These are phyloP conservation scores for Drosophila borborema DNA, from an alignment of 2,888 invertebrate genomes.

Conservation along the genomic window DNA sequence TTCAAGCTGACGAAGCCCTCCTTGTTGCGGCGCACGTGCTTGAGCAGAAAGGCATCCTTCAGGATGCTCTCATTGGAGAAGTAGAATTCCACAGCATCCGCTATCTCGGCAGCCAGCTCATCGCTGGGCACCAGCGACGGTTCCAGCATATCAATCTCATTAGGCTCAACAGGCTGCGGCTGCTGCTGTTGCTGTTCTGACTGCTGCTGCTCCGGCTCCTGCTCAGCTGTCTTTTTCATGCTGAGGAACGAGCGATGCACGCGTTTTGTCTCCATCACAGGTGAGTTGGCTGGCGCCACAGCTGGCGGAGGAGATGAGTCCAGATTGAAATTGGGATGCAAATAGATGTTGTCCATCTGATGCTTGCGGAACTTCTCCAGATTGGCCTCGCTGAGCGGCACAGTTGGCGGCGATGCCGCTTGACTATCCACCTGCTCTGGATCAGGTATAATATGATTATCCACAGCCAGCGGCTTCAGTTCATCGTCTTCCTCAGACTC, in stretches of 20 bases:
- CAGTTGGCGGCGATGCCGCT: constrained; percentile 49
- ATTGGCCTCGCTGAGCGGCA: constrained; percentile 81
- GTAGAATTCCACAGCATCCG: constrained; percentile 96
- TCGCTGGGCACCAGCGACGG: constrained; percentile 88
- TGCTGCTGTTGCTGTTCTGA: constrained; percentile 9
- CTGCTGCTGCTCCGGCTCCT: constrained; percentile 29
- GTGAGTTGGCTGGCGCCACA: constrained; percentile 71
- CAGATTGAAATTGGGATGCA: constrained; percentile 81
- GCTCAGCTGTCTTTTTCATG: constrained; percentile 67
- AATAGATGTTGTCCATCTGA: constrained; percentile 81
- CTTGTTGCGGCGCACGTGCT: constrained; percentile 97
- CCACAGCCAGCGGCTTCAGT: constrained; percentile 84
- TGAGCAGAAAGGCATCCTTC: constrained; percentile 97
- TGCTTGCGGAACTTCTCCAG: constrained; percentile 82
- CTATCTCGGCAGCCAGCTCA: constrained; percentile 91
- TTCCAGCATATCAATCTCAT: constrained; percentile 83
- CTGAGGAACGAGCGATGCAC: constrained; percentile 80
- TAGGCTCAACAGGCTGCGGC: constrained; percentile 47
- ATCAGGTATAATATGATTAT: constrained; percentile 83
- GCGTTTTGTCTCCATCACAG: constrained; percentile 69
- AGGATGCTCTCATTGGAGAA: constrained; percentile 98
- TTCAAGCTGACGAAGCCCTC: constrained; percentile 98
- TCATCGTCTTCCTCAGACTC: constrained; percentile 85
- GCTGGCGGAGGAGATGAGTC: constrained; percentile 73
- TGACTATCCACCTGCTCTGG: constrained; percentile 61